These are phyloP conservation scores for Spongilla lacustris DNA, from an alignment of 37 sponge, comb jelly and placozoan genomes.

Conservation along the genomic window DNA sequence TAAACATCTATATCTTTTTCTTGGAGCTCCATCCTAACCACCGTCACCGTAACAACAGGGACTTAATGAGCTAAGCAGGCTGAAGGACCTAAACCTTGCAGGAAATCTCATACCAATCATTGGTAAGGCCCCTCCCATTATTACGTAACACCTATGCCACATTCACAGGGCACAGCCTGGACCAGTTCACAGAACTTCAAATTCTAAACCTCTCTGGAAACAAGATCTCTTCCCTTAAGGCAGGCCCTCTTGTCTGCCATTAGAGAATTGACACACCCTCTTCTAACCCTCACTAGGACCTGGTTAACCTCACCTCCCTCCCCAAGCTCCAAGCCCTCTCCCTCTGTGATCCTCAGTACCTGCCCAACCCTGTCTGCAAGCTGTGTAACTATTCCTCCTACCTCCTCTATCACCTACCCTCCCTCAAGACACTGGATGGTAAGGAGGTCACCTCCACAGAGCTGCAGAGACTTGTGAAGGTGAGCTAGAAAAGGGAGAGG, in stretches of 20 bases:
- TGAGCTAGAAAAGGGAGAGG: slow-evolving; percentile 23
- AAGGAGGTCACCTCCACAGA: too few species aligned
- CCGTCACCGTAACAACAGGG: slow-evolving; percentile 33
- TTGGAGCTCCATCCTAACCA: too few species aligned
- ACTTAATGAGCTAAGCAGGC: slow-evolving; percentile 47
- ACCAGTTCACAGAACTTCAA: neutral
- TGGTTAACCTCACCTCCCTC: slow-evolving; percentile 39
- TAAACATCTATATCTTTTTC: neutral
- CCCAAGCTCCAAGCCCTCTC: slow-evolving; percentile 53
- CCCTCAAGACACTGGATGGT: slow-evolving; percentile 82
- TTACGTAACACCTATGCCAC: too few species aligned
- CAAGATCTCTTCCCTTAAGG: neutral
- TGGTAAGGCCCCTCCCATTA: too few species aligned
- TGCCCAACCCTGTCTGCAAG: slow-evolving; percentile 65
- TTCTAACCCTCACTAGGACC: slow-evolving; percentile 29
- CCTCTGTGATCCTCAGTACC: slow-evolving; percentile 80
- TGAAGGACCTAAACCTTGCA: slow-evolving; percentile 84
- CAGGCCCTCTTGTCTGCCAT: slow-evolving; percentile 17
- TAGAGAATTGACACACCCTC: too few species aligned
- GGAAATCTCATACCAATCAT: too few species aligned
- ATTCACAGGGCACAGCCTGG: neutral
- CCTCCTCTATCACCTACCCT: slow-evolving; percentile 82
- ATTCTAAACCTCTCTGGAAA: neutral
- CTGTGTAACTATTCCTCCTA: slow-evolving; percentile 72
- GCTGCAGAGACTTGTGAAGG: slow-evolving; percentile 51